Evolutionary conservation across 2,888 invertebrate genomes (phyloP).

Genomic region (Pachydiplax longipennis): DNA sequence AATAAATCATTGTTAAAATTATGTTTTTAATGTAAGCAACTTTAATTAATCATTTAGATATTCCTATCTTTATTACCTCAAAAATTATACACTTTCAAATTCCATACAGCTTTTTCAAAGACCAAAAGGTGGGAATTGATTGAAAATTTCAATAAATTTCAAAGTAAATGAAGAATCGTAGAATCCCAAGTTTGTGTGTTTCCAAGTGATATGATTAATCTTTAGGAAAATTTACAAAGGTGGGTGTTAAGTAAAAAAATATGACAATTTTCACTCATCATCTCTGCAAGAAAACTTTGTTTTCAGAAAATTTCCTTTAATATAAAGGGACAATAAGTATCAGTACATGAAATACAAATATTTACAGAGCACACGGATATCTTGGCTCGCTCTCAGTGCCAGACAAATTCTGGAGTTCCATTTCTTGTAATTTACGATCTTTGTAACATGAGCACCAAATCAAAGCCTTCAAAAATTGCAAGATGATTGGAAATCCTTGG

Average conservation of each 20-base stretch:
- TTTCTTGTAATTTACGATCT: not conserved
- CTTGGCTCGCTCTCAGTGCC: not conserved
- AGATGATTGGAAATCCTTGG: not conserved
- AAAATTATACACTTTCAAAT: no score
- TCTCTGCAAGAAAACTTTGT: not conserved
- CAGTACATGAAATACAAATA: slow-evolving; percentile 21
- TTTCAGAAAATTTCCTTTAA: slow-evolving; percentile 28
- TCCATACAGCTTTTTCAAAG: no score
- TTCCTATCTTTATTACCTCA: no score
- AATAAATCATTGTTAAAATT: no score
- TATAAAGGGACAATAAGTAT: slow-evolving; percentile 43
- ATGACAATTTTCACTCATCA: not conserved
- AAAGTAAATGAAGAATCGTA: no score
- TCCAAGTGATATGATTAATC: no score
- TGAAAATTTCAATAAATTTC: no score
- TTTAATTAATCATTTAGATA: no score
- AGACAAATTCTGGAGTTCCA: not conserved
- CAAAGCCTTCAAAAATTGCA: not conserved
- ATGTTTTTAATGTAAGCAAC: no score
- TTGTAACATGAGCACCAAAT: not conserved
- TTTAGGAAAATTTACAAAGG: no score
- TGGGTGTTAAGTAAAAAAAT: not conserved
- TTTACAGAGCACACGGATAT: not conserved
- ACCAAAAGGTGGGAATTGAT: no score
- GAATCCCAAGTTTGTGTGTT: no score